Percentiles rank a stretch among this genome's conserved stretches.
These are phyloP conservation scores for Megastigmus dorsalis DNA, from an alignment of 2,888 invertebrate genomes.

Conservation along the genomic window DNA sequence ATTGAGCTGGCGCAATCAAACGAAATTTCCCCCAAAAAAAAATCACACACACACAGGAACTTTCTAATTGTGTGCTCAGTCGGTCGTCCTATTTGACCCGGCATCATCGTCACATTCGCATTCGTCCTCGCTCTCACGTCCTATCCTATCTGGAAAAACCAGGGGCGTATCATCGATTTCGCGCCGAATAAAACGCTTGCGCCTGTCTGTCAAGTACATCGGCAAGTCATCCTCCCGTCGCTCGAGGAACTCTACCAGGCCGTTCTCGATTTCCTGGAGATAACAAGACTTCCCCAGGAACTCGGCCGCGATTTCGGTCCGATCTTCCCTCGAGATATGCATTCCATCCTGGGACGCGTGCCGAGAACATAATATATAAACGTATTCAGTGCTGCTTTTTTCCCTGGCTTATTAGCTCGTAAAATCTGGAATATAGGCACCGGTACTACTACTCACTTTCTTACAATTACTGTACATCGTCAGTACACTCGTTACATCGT, in stretches of 20 bases:
- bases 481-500: too few species aligned
- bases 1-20: too few species aligned
- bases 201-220: constrained; percentile 62
- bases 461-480: too few species aligned
- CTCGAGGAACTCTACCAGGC: constrained; percentile 61
- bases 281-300: constrained; percentile 60
- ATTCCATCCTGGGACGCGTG: too few species aligned
- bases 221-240: constrained; percentile 60
- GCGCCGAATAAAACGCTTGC: constrained; percentile 54
- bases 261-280: constrained; percentile 59
- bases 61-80: too few species aligned
- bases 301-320: background rate
- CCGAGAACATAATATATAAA: too few species aligned
- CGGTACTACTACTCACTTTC: constrained; percentile 60
- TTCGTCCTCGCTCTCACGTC: background rate
- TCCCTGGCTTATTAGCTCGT: too few species aligned
- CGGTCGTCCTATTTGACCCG: background rate
- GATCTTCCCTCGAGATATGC: constrained; percentile 56
- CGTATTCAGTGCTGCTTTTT: too few species aligned
- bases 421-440: too few species aligned
- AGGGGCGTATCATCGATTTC: constrained; percentile 55
- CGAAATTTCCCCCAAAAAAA: too few species aligned
- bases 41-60: too few species aligned
- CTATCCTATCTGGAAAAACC: constrained; percentile 30
- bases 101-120: background rate